Evolutionary conservation across 2,113 vertebrate genomes (phyloP).

Genomic region (Mobula hypostoma): DNA sequence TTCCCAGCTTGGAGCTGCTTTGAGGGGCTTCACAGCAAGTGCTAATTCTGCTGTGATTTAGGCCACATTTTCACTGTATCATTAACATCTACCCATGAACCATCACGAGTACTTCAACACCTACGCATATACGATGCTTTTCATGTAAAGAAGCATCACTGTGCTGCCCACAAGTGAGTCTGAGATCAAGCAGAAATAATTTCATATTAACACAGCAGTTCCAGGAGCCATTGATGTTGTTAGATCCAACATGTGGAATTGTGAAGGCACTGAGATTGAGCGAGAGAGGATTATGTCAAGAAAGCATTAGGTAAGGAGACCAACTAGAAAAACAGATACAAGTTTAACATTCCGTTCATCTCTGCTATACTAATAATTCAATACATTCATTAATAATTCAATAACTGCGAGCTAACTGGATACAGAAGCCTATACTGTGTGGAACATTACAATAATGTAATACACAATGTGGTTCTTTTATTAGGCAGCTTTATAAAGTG

Average conservation of each 20-base stretch:
- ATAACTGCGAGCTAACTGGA: not conserved
- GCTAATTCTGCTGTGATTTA: not conserved
- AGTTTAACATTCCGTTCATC: not conserved
- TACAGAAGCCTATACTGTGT: not conserved
- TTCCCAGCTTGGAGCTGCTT: not conserved
- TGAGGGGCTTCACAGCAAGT: not conserved
- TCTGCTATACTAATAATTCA: not conserved
- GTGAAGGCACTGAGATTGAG: not conserved
- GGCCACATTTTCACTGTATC: not conserved
- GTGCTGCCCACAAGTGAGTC: not conserved
- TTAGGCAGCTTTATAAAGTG: not conserved
- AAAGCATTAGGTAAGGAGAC: not conserved
- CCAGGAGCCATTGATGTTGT: not conserved
- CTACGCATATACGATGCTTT: not conserved
- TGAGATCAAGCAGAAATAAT: not conserved
- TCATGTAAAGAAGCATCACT: not conserved
- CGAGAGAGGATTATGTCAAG: not conserved
- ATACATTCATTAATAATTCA: not conserved
- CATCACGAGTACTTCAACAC: not conserved
- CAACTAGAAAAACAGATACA: not conserved
- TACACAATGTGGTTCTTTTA: not conserved
- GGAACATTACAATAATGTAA: not conserved
- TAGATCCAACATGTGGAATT: not conserved
- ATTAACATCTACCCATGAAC: not conserved
- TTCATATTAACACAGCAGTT: not conserved